Conservation (phyloP, 2,888 invertebrate genomes). For the Lycocerus yunnanus region DNA sequence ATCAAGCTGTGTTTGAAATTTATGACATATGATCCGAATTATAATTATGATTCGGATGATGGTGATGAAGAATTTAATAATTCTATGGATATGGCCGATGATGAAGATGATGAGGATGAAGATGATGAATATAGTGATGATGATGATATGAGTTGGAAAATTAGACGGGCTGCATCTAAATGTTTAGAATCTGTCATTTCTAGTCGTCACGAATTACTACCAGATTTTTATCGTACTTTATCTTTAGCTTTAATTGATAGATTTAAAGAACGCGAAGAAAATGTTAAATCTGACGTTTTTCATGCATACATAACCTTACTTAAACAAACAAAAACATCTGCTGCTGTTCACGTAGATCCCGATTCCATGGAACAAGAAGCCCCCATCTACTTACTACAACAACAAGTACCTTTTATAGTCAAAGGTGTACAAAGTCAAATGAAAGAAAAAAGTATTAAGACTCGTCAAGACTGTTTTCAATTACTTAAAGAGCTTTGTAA, state of each 20-base stretch:
- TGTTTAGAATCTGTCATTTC: slow-evolving; percentile 94
- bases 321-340: slow-evolving; percentile 82
- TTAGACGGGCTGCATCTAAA: slow-evolving; percentile 94
- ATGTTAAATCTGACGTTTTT: slow-evolving; percentile 97
- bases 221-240: slow-evolving; percentile 85
- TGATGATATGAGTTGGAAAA: slow-evolving; percentile 99
- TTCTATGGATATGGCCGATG: slow-evolving; percentile 70
- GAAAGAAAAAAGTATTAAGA: slow-evolving; percentile 83
- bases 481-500: slow-evolving; percentile 87
- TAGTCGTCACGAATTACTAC: slow-evolving; percentile 87
- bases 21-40: slow-evolving; percentile 97
- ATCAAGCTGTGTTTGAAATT: slow-evolving; percentile 87
- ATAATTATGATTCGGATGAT: slow-evolving; percentile 94
- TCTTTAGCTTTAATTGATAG: slow-evolving; percentile 90
- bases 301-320: slow-evolving; percentile 94
- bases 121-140: slow-evolving; percentile 98
- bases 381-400: slow-evolving; percentile 64
- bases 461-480: slow-evolving; percentile 90
- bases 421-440: slow-evolving; percentile 87
- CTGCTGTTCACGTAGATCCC: slow-evolving; percentile 66
- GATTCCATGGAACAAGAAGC: slow-evolving; percentile 77
- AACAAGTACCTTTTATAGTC: slow-evolving; percentile 77
- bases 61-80: slow-evolving; percentile 65
- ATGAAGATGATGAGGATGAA: slow-evolving; percentile 73
- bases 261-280: slow-evolving; percentile 98